A percentile compares a stretch with the other conserved stretches of the same genome.
These are phyloP conservation scores for Acestrorhynchus altus DNA, from an alignment of 2,797 vertebrate species.

Conservation along the genomic window DNA sequence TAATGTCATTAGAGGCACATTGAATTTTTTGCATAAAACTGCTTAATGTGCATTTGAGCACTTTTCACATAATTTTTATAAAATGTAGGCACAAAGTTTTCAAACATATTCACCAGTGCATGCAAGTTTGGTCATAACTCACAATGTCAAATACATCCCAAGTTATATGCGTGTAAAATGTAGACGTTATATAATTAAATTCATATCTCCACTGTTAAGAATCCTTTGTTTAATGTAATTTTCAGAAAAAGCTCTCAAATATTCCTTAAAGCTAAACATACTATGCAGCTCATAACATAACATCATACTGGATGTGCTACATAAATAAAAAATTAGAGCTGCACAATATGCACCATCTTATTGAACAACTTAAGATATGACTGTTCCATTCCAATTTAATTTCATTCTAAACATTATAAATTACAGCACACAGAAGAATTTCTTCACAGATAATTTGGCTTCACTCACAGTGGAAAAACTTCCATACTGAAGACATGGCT, in stretches of 20 bases:
- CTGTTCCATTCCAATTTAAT: too few species aligned
- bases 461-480: too few species aligned
- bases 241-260: neutral
- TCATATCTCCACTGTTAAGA: neutral
- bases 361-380: too few species aligned
- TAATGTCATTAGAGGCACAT: neutral
- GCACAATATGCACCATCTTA: too few species aligned
- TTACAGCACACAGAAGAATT: too few species aligned
- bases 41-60: neutral
- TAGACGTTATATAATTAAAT: neutral
- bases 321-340: too few species aligned
- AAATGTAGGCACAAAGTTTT: neutral
- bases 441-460: too few species aligned
- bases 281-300: neutral
- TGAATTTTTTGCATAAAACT: neutral
- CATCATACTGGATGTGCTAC: too few species aligned
- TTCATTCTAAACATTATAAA: too few species aligned
- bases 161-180: neutral
- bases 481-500: too few species aligned
- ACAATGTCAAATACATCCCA: slow-evolving; percentile 5
- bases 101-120: slow-evolving; percentile 9
- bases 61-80: neutral
- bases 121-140: neutral
- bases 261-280: neutral
- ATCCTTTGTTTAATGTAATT: neutral